Evolutionary conservation across 2,797 vertebrate species (phyloP).

Genomic region (Fringilla coelebs): DNA sequence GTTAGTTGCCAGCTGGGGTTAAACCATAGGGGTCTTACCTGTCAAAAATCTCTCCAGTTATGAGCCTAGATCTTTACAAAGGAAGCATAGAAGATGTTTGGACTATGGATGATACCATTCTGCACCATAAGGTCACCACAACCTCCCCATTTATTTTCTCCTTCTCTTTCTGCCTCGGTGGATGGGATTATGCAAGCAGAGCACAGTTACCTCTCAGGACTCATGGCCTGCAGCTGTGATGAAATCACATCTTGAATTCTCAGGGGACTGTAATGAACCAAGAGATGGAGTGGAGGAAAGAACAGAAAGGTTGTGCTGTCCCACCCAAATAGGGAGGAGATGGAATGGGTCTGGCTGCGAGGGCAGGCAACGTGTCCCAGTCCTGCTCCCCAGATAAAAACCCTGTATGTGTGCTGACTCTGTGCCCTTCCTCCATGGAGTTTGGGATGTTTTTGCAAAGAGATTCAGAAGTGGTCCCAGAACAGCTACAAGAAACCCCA

Average conservation of each 20-base stretch:
- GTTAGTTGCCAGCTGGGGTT: not conserved
- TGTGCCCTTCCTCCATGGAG: not conserved
- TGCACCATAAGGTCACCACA: not conserved
- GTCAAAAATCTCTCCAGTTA: not conserved
- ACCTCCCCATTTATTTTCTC: not conserved
- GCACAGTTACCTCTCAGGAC: not conserved
- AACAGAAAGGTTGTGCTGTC: not conserved
- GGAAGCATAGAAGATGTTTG: not conserved
- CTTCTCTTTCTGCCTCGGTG: not conserved
- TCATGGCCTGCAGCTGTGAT: not conserved
- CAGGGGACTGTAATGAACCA: not conserved
- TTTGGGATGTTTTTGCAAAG: not conserved
- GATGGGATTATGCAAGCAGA: not conserved
- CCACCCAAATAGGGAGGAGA: not conserved
- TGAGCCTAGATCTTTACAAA: not conserved
- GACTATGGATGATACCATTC: not conserved
- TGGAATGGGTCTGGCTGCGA: not conserved
- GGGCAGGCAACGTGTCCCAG: accelerated
- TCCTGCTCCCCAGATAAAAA: not conserved
- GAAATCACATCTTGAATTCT: not conserved
- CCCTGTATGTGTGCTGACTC: not conserved
- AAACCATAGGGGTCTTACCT: not conserved
- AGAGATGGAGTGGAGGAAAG: not conserved
- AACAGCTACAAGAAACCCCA: not conserved
- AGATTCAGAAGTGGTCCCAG: not conserved